Percentiles rank a stretch among this genome's conserved stretches.
phyloP scores from a whole-genome alignment of 2,113 vertebrate species.

The Euleptes europaea region DNA sequence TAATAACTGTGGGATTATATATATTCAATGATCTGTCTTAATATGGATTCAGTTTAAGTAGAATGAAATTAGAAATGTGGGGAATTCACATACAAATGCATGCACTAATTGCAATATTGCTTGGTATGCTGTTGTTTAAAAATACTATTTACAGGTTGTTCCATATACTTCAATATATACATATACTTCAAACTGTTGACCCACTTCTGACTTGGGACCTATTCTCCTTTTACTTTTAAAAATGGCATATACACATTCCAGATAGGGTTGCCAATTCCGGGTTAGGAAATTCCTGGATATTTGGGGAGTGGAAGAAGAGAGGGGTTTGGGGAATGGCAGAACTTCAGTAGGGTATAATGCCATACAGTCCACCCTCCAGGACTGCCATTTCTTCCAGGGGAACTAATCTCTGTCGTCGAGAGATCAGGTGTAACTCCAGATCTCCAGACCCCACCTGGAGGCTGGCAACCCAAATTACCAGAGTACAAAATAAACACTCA shows the following conservation, averaged over 20 bases:
- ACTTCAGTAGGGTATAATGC: too few relatives aligned
- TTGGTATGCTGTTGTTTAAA: neutral
- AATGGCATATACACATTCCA: neutral
- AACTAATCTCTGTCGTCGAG: too few relatives aligned
- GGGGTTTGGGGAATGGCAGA: too few relatives aligned
- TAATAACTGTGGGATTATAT: too few relatives aligned
- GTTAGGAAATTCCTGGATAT: too few relatives aligned
- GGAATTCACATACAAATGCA: neutral
- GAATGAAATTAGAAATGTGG: conserved; percentile 18
- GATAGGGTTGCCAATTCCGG: neutral
- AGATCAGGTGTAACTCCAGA: too few relatives aligned
- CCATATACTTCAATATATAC: neutral
- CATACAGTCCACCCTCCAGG: too few relatives aligned
- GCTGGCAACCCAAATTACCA: neutral
- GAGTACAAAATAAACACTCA: neutral
- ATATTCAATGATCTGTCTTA: neutral
- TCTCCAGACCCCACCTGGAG: too few relatives aligned
- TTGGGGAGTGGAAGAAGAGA: too few relatives aligned
- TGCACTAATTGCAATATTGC: neutral
- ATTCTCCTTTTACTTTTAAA: neutral
- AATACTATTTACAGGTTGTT: neutral
- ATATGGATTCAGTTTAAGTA: conserved; percentile 43
- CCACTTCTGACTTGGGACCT: neutral
- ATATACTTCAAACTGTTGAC: too few relatives aligned
- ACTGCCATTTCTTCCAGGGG: too few relatives aligned